Evolutionary conservation across 2,797 vertebrate species (phyloP).

Genomic region (Eulemur rubriventer): DNA sequence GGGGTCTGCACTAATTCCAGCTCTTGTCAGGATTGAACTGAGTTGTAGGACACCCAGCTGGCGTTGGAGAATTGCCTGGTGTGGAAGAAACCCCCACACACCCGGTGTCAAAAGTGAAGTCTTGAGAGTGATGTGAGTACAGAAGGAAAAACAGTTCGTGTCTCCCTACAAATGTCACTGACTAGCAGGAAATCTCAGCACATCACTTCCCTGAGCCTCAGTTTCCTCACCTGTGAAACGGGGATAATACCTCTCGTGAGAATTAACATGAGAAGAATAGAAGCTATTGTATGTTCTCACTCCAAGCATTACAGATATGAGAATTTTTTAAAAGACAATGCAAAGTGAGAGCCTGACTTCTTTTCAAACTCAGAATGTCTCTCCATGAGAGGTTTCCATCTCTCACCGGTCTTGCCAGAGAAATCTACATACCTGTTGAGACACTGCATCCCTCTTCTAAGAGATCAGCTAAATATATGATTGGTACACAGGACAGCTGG

Average conservation of each 20-base stretch:
- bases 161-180: background rate
- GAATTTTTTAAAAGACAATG: background rate
- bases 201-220: background rate
- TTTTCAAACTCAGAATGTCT: background rate
- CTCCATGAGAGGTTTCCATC: background rate
- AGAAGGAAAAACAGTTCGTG: background rate
- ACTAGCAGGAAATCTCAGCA: background rate
- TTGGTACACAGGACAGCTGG: background rate
- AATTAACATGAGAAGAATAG: background rate
- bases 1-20: background rate
- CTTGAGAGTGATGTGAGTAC: background rate
- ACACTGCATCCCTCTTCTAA: background rate
- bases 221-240: background rate
- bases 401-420: background rate
- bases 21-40: background rate
- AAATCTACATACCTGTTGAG: slow-evolving; percentile 12
- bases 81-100: background rate
- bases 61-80: background rate
- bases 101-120: background rate
- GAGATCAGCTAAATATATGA: slow-evolving; percentile 40
- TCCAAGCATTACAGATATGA: background rate
- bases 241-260: background rate
- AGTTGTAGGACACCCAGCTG: background rate
- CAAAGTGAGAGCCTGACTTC: background rate
- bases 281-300: background rate